Base-by-base conservation (phyloP, 2,888 invertebrate species). In the Meandrusa payeni region DNA sequence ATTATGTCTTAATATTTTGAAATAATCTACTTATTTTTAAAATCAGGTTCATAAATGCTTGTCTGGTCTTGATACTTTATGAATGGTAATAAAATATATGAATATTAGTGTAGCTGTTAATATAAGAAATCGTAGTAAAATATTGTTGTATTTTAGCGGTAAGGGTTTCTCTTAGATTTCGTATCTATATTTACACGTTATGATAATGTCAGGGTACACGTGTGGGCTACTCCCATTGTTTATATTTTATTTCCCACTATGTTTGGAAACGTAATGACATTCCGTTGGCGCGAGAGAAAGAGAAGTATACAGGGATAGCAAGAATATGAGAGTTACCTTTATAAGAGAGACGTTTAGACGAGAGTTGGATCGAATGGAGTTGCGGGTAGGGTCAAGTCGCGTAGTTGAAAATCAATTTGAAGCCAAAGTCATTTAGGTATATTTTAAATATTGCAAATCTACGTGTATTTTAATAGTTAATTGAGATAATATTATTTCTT, bases 271-370 rank as follows among this genome's bases (percentile, higher is more conserved):
- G 36, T 24, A 9, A 19, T 2, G 26, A 19, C 11, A 19, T n/a
- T 26, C 1, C n/a, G 17, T 3, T 1, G 2, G 19, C 10, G 17
- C 2, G n/a, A 17, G 19, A n/a, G 10, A 9, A 13, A 2, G 7
- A n/a, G 6, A 40, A 29, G 31, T 33, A 12, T 41, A 41, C 41
- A 41, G 41, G 41, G 32, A 33, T 33, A 41, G 24, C 13, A 13
- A 24, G 24, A 33, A 33, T 26, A 10, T 24, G 32, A 17, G 17
- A 19, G 26, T 17, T 6, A 33, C 15, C 29, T 9, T 12, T 11
- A 10, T 11, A n/a, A n/a, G 13, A 7, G 11, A 10, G 4, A 15
- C 2, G 15, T 15, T 15, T 5, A n/a, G 9, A 17, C 7, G 13
- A 22, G 5, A 6, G 2, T 5, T 27, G 17, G 28, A 3, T 9